A percentile compares a stretch with the other conserved stretches of the same genome.
Evolutionary conservation across 2,113 vertebrate species (phyloP).

Genomic region (Oostethus manadensis): DNA sequence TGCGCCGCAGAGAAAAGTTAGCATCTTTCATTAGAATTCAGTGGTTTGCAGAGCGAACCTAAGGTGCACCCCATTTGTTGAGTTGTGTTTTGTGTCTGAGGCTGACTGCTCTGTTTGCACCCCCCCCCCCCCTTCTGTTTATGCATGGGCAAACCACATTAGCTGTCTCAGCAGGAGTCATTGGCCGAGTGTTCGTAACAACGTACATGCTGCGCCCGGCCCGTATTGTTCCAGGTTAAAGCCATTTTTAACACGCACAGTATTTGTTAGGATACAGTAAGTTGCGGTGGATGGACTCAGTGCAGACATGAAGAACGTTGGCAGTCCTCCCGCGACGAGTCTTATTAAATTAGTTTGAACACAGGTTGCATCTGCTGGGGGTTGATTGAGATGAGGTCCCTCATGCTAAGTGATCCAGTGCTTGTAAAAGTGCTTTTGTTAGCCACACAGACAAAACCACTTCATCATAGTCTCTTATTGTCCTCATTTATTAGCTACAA

Average conservation of each 20-base stretch:
- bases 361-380: constrained; percentile 12
- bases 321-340: too few species aligned
- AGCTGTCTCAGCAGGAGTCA: constrained; percentile 49
- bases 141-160: constrained; percentile 66
- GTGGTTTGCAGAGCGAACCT: constrained; percentile 22
- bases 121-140: constrained; percentile 41
- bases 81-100: constrained; percentile 31
- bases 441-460: too few species aligned
- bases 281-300: constrained; percentile 1
- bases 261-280: constrained; percentile 18
- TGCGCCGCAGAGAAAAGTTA: constrained; percentile 6
- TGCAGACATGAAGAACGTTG: constrained; percentile 13
- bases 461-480: too few species aligned
- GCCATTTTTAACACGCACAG: background rate
- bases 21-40: constrained; percentile 3
- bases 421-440: too few species aligned
- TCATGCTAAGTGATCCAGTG: background rate
- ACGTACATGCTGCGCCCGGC: constrained; percentile 26
- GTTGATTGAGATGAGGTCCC: constrained; percentile 28
- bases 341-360: constrained; percentile 25
- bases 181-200: constrained; percentile 45
- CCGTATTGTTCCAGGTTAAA: constrained; percentile 41
- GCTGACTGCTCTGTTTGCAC: constrained; percentile 28
- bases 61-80: constrained; percentile 21
- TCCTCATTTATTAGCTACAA: too few species aligned